These are phyloP conservation scores for Leuctra nigra DNA, from an alignment of 2,888 invertebrate genomes.

Conservation along the genomic window DNA sequence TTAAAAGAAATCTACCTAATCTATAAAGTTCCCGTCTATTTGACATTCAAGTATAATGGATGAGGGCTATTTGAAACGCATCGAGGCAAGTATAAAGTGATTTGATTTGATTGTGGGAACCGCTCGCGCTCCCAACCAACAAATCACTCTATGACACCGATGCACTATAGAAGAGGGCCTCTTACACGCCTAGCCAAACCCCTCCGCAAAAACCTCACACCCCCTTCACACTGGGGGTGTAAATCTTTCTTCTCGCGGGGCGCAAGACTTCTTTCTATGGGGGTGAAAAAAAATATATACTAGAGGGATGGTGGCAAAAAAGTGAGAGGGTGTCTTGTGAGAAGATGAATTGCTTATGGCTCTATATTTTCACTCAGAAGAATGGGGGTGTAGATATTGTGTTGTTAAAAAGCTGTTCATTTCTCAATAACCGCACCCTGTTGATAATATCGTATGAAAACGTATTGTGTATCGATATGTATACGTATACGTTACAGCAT, in stretches of 20 bases:
- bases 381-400: too few relatives aligned
- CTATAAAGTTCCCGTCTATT: too few relatives aligned
- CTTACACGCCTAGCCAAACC: not conserved
- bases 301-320: slow-evolving; percentile 13
- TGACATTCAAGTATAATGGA: too few relatives aligned
- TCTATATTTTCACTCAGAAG: too few relatives aligned
- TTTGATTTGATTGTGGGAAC: slow-evolving; percentile 2
- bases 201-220: slow-evolving; percentile 3
- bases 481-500: too few relatives aligned
- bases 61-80: not conserved
- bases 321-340: slow-evolving; percentile 13
- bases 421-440: slow-evolving; percentile 4
- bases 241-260: slow-evolving; percentile 27
- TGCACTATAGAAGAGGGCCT: slow-evolving; percentile 16
- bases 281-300: too few relatives aligned
- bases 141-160: slow-evolving; percentile 9
- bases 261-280: slow-evolving; percentile 6
- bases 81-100: not conserved
- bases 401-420: slow-evolving; percentile 10
- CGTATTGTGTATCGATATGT: too few relatives aligned
- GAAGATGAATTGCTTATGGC: slow-evolving; percentile 25
- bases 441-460: not conserved
- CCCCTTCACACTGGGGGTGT: slow-evolving; percentile 22
- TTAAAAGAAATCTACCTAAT: slow-evolving; percentile 1
- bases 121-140: not conserved